Conservation (phyloP, 2,797 vertebrate species). For the Cossypha heuglini region DNA sequence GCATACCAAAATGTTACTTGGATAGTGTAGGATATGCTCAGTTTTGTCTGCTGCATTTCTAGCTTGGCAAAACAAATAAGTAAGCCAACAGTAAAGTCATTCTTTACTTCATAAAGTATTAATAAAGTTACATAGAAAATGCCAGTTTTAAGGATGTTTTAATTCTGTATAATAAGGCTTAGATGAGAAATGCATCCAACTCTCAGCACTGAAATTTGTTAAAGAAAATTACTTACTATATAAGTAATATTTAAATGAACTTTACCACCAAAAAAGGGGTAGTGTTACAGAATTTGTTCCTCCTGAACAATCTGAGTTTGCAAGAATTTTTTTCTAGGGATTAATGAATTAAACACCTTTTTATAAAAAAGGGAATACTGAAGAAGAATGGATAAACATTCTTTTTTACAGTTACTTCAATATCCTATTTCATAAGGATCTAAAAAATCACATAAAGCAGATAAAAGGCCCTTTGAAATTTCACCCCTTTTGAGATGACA, state of each 20-base stretch:
- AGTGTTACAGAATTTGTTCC: not conserved
- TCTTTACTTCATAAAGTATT: not conserved
- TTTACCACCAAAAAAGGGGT: not conserved
- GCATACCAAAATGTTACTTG: not conserved
- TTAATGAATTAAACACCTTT: not conserved
- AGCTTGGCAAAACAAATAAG: not conserved
- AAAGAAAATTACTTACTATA: not conserved
- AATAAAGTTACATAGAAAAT: not conserved
- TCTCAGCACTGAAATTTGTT: not conserved
- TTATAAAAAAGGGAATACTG: not conserved
- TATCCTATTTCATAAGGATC: not conserved
- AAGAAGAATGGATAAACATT: not conserved
- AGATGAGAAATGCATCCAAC: not conserved
- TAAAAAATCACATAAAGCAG: slow-evolving; percentile 19
- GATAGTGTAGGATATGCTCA: not conserved
- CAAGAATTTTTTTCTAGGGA: not conserved
- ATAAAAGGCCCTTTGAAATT: slow-evolving; percentile 35
- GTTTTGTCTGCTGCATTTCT: not conserved
- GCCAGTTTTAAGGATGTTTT: not conserved
- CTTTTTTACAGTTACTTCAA: slow-evolving; percentile 3
- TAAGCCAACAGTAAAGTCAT: not conserved
- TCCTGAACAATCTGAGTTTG: not conserved
- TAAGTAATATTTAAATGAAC: not conserved
- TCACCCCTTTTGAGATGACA: not conserved
- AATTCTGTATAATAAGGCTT: not conserved